A percentile compares a stretch with the other conserved stretches of the same genome.
These are phyloP conservation scores for Papilio xuthus DNA, from an alignment of 1,140 invertebrate species.

Conservation along the genomic window DNA sequence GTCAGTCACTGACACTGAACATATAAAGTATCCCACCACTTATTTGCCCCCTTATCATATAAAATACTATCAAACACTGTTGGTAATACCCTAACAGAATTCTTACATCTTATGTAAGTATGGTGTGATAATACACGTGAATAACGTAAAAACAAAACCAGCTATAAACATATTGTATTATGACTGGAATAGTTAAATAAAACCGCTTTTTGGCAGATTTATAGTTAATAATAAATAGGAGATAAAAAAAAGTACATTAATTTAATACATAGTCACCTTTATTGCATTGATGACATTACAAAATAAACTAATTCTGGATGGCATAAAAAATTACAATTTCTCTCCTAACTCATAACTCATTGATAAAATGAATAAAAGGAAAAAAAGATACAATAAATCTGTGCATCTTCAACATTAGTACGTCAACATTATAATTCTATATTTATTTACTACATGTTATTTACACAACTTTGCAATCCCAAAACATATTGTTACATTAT, in stretches of 20 bases:
- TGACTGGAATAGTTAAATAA: neutral
- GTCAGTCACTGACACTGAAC: no score
- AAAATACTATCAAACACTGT: no score
- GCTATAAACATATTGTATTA: neutral
- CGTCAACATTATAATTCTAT: slow-evolving; percentile 42
- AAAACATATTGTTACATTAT: slow-evolving; percentile 1
- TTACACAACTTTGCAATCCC: neutral
- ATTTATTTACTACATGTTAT: neutral
- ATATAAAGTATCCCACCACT: no score
- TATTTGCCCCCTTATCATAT: no score
- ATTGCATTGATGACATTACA: slow-evolving; percentile 53
- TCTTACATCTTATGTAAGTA: no score
- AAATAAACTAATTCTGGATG: slow-evolving; percentile 56
- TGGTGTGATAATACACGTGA: neutral
- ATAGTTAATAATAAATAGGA: no score
- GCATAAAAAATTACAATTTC: slow-evolving; percentile 56
- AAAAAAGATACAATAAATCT: slow-evolving; percentile 42
- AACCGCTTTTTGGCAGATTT: neutral
- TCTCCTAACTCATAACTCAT: slow-evolving; percentile 47
- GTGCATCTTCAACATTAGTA: slow-evolving; percentile 29
- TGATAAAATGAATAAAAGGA: slow-evolving; percentile 39
- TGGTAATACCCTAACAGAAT: no score
- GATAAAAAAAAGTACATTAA: neutral
- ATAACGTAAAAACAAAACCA: no score
- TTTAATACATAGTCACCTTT: slow-evolving; percentile 51